Base-by-base conservation (phyloP, 64 coral and sea anemone genomes). In the Montipora foliosa region DNA sequence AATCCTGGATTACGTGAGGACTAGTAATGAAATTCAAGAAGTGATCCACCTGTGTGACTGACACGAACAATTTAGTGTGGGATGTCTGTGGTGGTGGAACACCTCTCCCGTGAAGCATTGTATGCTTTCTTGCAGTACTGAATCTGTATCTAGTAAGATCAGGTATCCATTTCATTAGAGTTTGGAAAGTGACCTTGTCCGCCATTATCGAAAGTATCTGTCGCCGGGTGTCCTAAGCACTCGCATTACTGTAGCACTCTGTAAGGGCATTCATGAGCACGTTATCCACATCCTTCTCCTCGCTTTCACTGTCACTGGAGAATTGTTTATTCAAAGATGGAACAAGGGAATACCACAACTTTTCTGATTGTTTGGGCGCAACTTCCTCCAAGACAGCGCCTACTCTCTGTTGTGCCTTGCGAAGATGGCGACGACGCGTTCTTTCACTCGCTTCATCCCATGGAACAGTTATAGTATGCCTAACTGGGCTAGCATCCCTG, bases 401-500 rank as follows among this genome's bases (percentile, higher is more conserved):
- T 49, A 94, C 81, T 80, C 80, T 91, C 89, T 96, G 87, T 78
- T 67, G n/a, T 44, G 87, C 81, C 24, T 96, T 96, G 13, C 95
- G 92, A n/a, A 90, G 14, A 86, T 94, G 91, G 49, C 87, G 80
- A 81, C 91, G 58, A 53, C 61, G 78, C 24, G 67, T 96, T 67
- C 95, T 89, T 48, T 78, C 80, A 72, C 87, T 93, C 46, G 87
- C 79, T 73, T 85, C 22, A 45, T 55, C 16, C 95, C 95, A 96
- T 78, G 79, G 87, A 9, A 84, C n/a, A 15, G 25, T 93, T 16
- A 93, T 44, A 14, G 48, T 22, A 78, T 89, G 46, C n/a, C 91
- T 78, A n/a, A 96, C 77, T 76, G 95, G 95, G 85, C 95, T 96
- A 22, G 93, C 19, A 62, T 93, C 95, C 83, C 79, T 93, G 76